These are phyloP conservation scores for Pocillopora damicornis DNA, from an alignment of 64 coral and sea anemone genomes.

Conservation along the genomic window DNA sequence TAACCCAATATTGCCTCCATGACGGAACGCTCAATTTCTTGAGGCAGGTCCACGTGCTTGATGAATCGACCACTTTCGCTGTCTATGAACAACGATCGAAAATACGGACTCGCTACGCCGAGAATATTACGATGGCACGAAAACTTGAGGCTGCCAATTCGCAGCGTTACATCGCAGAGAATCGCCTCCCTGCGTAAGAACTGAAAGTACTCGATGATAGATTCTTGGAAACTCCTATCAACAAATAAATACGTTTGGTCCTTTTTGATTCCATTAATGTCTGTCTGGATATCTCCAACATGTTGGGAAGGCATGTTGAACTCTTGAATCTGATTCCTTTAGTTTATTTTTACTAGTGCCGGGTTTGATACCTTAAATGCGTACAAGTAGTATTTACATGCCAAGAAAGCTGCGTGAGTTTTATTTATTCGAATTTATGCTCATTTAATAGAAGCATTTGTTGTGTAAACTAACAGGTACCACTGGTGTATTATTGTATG, in stretches of 20 bases:
- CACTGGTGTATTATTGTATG: neutral
- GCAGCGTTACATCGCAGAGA: conserved; percentile 68
- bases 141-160: conserved; percentile 47
- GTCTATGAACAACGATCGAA: conserved; percentile 68
- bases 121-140: conserved; percentile 65
- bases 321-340: neutral
- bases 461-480: conserved; percentile 25
- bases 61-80: conserved; percentile 76
- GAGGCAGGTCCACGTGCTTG: conserved; percentile 66
- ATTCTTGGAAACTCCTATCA: conserved; percentile 44
- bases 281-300: conserved; percentile 23
- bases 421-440: neutral
- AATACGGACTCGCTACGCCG: conserved; percentile 62
- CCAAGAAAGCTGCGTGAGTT: neutral
- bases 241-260: conserved; percentile 64
- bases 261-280: conserved; percentile 57
- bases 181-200: conserved; percentile 42
- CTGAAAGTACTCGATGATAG: conserved; percentile 58
- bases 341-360: too few relatives aligned
- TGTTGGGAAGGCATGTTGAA: conserved; percentile 1
- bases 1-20: conserved; percentile 63
- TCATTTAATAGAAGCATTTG: neutral
- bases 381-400: neutral
- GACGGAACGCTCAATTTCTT: conserved; percentile 17
- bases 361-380: neutral